These are phyloP conservation scores for Galendromus occidentalis DNA, from an alignment of 1,140 invertebrate genomes.

Conservation along the genomic window DNA sequence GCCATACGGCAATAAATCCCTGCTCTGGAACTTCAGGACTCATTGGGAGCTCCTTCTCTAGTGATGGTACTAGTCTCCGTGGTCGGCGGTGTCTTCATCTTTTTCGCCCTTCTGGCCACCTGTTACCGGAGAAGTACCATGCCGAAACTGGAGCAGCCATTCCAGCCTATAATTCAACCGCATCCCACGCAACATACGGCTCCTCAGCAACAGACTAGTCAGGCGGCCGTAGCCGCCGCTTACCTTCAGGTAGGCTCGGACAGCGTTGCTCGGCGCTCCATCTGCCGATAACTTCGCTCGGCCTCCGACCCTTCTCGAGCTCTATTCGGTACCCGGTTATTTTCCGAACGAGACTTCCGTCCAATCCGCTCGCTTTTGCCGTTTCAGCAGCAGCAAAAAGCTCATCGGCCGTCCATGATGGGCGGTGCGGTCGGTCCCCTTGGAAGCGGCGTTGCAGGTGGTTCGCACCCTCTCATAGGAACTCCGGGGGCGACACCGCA, in stretches of 20 bases:
- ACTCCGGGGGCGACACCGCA: conserved; percentile 8
- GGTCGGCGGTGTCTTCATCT: conserved; percentile 76
- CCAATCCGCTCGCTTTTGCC: background rate
- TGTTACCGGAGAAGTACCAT: conserved; percentile 73
- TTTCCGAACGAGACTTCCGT: too few relatives aligned
- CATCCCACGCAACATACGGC: background rate
- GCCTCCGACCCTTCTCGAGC: too few relatives aligned
- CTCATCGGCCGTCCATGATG: conserved; percentile 9
- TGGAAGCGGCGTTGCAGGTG: background rate
- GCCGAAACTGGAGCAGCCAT: background rate
- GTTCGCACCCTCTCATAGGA: background rate
- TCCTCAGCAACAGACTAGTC: background rate
- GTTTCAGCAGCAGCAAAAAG: conserved; percentile 5
- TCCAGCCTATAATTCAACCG: conserved; percentile 7
- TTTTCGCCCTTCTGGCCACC: conserved; percentile 76
- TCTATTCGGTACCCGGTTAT: too few relatives aligned
- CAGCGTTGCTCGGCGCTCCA: background rate
- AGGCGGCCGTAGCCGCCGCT: conserved; percentile 10
- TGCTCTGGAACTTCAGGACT: conserved; percentile 32
- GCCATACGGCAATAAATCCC: conserved; percentile 28
- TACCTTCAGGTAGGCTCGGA: background rate
- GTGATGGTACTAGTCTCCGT: conserved; percentile 75
- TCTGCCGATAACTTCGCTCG: too few relatives aligned
- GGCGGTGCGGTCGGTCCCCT: background rate
- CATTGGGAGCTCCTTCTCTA: conserved; percentile 66